phyloP scores from a whole-genome alignment of 2,888 invertebrate genomes.

The Craniophora ligustri region DNA sequence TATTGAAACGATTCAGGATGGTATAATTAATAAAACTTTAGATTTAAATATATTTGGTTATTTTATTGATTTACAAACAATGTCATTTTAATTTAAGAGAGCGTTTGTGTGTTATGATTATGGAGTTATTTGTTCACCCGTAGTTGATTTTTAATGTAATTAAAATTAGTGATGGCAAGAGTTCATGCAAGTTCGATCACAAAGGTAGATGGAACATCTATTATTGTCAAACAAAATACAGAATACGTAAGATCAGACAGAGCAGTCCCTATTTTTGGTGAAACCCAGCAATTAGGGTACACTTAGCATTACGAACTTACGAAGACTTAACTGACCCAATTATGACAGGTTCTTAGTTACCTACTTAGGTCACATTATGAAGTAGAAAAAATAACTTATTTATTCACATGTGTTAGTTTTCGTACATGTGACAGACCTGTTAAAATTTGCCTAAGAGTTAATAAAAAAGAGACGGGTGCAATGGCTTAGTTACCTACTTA shows the following conservation, averaged over 20 bases:
- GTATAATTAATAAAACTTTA: constrained; percentile 1
- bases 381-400: background rate
- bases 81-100: constrained; percentile 30
- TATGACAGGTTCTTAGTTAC: background rate
- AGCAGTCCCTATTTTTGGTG: no score
- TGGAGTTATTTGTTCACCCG: constrained; percentile 2
- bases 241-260: no score
- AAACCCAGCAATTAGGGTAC: no score
- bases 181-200: no score
- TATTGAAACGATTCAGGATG: constrained; percentile 26
- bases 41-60: constrained; percentile 4
- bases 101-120: constrained; percentile 2
- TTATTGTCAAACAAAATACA: no score
- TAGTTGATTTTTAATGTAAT: background rate
- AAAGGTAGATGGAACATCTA: no score
- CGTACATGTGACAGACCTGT: constrained; percentile 11
- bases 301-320: no score
- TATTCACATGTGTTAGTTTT: constrained; percentile 11
- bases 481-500: constrained; percentile 26
- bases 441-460: constrained; percentile 9
- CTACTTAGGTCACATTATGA: background rate
- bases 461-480: constrained; percentile 19
- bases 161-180: background rate
- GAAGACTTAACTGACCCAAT: no score
- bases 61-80: constrained; percentile 20